Conservation (phyloP, 2,797 vertebrate genomes). For the Phoxinus dragarum region DNA sequence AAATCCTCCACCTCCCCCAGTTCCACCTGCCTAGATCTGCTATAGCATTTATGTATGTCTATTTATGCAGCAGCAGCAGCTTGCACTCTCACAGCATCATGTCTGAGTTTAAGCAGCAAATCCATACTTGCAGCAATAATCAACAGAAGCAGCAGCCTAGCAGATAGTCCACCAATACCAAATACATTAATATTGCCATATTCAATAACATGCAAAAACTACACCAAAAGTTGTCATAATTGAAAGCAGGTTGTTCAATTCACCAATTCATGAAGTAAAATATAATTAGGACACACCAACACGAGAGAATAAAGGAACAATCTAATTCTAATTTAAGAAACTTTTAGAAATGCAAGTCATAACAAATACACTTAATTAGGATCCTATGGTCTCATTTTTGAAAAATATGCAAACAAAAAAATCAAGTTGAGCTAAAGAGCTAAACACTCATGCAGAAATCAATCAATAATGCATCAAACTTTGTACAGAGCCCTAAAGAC, state of each 20-base stretch:
- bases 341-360: background rate
- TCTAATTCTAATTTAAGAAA: background rate
- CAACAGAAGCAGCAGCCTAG: background rate
- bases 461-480: conserved; percentile 59
- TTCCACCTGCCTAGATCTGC: background rate
- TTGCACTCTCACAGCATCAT: background rate
- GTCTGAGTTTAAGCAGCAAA: background rate
- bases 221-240: background rate
- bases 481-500: conserved; percentile 51
- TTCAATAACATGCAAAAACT: background rate
- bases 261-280: background rate
- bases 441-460: conserved; percentile 55
- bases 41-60: background rate
- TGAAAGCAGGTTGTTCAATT: background rate
- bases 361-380: conserved; percentile 1
- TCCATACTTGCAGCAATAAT: background rate
- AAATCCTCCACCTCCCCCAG: background rate
- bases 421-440: conserved; percentile 8
- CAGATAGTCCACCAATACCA: background rate
- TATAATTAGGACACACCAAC: background rate
- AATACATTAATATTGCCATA: background rate
- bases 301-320: background rate
- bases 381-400: background rate
- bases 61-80: background rate
- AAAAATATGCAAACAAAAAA: conserved; percentile 7